Evolutionary conservation across 2,888 invertebrate genomes (phyloP).

Genomic region (Nemotelus pantherinus): DNA sequence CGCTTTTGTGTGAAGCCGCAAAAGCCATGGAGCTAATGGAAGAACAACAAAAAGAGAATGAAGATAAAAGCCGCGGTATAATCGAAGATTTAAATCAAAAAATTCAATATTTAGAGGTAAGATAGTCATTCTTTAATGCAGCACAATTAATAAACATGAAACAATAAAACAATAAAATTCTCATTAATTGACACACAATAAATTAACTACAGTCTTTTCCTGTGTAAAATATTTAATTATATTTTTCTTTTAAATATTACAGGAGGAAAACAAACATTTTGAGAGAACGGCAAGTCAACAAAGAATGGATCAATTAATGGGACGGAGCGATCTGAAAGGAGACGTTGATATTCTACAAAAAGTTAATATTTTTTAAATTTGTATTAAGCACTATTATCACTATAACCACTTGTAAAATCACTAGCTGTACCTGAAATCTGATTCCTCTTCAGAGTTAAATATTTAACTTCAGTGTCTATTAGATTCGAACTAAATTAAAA

Average conservation of each 20-base stretch:
- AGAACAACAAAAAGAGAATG: conserved; percentile 67
- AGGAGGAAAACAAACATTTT: conserved; percentile 54
- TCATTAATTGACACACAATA: too few relatives aligned
- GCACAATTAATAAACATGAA: neutral
- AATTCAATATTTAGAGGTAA: conserved; percentile 60
- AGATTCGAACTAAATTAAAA: too few relatives aligned
- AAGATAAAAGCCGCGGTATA: conserved; percentile 60
- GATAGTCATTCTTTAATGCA: conserved; percentile 27
- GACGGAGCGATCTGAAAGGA: conserved; percentile 54
- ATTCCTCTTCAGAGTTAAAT: conserved; percentile 3
- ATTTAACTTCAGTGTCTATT: neutral
- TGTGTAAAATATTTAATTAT: conserved; percentile 5
- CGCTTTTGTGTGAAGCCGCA: conserved; percentile 84
- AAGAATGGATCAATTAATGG: conserved; percentile 54
- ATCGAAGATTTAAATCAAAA: conserved; percentile 62
- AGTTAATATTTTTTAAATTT: conserved; percentile 51
- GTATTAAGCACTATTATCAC: neutral
- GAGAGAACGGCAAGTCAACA: conserved; percentile 52
- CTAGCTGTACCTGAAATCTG: too few relatives aligned
- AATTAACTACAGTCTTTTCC: neutral
- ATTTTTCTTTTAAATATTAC: conserved; percentile 10
- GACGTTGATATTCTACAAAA: conserved; percentile 57
- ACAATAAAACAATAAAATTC: too few relatives aligned
- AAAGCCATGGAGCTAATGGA: conserved; percentile 83
- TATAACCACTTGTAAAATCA: too few relatives aligned